A percentile compares a stretch with the other conserved stretches of the same genome.
phyloP scores from a whole-genome alignment of 2,797 vertebrate species.

The Gadopsis marmoratus region DNA sequence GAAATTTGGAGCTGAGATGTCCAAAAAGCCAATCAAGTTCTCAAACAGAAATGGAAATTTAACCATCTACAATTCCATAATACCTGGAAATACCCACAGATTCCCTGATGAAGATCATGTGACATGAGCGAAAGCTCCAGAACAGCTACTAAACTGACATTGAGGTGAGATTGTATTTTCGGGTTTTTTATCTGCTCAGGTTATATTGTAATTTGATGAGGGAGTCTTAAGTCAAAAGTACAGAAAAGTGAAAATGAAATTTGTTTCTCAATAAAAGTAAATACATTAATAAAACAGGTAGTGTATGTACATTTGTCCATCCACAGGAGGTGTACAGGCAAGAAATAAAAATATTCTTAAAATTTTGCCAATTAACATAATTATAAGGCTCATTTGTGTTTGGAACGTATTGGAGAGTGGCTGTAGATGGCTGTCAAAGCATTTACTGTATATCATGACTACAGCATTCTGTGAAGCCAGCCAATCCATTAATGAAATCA shows the following conservation, averaged over 20 bases:
- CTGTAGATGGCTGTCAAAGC: conserved; percentile 13
- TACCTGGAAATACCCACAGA: not conserved
- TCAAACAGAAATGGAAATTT: not conserved
- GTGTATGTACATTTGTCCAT: not conserved
- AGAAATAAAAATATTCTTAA: not conserved
- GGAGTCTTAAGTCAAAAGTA: not conserved
- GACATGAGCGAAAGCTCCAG: not conserved
- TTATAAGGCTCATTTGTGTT: conserved; percentile 15
- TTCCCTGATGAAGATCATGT: not conserved
- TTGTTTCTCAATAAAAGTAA: not conserved
- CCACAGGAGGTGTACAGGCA: conserved; percentile 1
- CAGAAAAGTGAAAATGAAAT: not conserved
- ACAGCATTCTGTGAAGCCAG: conserved; percentile 38
- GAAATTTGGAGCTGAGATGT: not conserved
- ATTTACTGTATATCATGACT: conserved; percentile 41
- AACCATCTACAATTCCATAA: conserved; percentile 1
- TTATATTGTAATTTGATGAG: not conserved
- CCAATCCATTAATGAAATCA: conserved; percentile 67
- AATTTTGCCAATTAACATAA: not conserved
- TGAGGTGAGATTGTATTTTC: conserved; percentile 10
- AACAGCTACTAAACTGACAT: not conserved
- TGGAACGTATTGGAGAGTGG: conserved; percentile 5
- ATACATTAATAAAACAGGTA: not conserved
- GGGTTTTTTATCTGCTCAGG: not conserved
- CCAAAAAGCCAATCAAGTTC: not conserved